A percentile compares a stretch with the other conserved stretches of the same genome.
Conservation (phyloP, 2,797 vertebrate genomes). For the Ateles fusciceps region DNA sequence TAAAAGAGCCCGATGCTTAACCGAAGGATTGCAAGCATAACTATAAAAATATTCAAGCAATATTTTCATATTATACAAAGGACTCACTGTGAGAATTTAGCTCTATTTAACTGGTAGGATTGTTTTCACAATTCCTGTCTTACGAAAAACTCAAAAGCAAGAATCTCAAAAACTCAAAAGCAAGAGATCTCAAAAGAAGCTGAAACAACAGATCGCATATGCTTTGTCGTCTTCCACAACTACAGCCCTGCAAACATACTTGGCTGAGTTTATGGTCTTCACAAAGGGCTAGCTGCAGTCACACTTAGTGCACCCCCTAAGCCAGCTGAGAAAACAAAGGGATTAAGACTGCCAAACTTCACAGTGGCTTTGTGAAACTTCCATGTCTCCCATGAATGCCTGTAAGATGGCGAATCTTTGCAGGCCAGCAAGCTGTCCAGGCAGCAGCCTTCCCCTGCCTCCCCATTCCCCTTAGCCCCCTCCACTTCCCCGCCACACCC, state of each 20-base stretch:
- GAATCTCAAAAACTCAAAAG: background rate
- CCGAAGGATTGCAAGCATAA: background rate
- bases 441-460: background rate
- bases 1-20: background rate
- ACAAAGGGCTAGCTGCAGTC: background rate
- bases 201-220: rapidly evolving
- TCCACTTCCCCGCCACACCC: background rate
- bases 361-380: background rate
- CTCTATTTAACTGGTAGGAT: background rate
- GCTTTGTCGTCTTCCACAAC: background rate
- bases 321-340: background rate
- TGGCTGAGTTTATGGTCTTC: background rate
- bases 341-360: background rate
- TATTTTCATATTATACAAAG: background rate
- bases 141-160: background rate
- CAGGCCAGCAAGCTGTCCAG: background rate
- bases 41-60: background rate
- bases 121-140: background rate
- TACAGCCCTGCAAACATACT: background rate
- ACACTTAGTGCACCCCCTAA: background rate
- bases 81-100: background rate
- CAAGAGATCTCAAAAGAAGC: background rate
- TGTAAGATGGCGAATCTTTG: background rate
- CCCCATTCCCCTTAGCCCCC: background rate
- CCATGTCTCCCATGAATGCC: background rate